Conservation (phyloP, 2,888 invertebrate genomes). For the Mesochorus sp. region DNA sequence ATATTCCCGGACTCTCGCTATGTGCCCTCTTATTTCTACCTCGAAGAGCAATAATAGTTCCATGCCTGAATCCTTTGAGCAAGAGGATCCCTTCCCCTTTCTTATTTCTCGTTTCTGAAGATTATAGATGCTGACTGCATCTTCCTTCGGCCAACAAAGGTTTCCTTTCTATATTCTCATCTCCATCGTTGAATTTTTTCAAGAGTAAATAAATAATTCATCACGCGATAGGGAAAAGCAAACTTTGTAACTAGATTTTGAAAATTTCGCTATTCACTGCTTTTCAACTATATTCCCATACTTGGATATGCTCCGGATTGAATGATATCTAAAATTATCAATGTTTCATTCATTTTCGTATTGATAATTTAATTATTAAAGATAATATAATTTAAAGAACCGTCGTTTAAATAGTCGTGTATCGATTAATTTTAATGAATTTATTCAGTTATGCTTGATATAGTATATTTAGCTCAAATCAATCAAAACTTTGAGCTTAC, state of each 20-base stretch:
- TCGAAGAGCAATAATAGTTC: neutral
- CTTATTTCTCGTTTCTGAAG: slow-evolving; percentile 3
- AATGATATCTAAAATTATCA: too few relatives aligned
- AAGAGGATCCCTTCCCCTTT: neutral
- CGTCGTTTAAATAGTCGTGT: too few relatives aligned
- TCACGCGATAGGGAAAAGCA: neutral
- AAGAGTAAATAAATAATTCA: neutral
- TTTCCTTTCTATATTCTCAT: neutral
- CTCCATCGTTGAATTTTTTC: neutral
- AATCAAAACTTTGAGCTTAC: neutral
- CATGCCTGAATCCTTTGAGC: slow-evolving; percentile 29
- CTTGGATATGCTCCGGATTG: too few relatives aligned
- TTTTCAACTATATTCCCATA: too few relatives aligned
- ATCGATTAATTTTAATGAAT: too few relatives aligned
- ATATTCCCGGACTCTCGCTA: slow-evolving; percentile 29
- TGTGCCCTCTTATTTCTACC: slow-evolving; percentile 14
- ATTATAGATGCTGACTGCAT: slow-evolving; percentile 4
- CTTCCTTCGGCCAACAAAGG: neutral
- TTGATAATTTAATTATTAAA: too few relatives aligned
- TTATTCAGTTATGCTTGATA: too few relatives aligned
- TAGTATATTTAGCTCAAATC: too few relatives aligned
- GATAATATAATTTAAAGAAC: too few relatives aligned
- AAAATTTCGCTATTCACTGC: too few relatives aligned
- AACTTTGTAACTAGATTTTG: neutral
- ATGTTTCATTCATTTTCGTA: too few relatives aligned